These are phyloP conservation scores for Isichthys henryi DNA, from an alignment of 2,113 vertebrate genomes.

Conservation along the genomic window DNA sequence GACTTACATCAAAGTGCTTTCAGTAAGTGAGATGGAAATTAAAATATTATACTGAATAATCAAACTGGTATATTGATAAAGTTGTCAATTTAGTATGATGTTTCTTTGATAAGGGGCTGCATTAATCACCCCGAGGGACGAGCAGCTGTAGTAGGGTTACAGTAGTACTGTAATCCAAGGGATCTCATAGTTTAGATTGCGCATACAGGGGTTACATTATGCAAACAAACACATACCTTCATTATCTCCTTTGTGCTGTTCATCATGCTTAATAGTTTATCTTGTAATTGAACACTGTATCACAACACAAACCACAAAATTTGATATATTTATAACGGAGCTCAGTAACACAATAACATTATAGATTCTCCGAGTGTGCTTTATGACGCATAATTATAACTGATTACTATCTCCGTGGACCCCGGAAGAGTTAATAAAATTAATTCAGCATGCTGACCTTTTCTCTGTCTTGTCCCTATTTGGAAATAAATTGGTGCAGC, in stretches of 20 bases:
- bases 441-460: constrained; percentile 59
- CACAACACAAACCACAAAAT: not conserved
- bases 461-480: constrained; percentile 53
- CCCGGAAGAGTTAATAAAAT: constrained; percentile 56
- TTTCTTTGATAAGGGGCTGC: not conserved
- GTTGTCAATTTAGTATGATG: not conserved
- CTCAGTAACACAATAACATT: not conserved
- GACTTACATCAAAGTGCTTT: not conserved
- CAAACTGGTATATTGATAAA: not conserved
- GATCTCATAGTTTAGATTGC: not conserved
- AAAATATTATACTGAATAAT: not conserved
- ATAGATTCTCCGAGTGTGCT: constrained; percentile 9
- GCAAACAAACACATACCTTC: not conserved
- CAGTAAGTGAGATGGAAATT: not conserved
- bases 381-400: constrained; percentile 38
- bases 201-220: not conserved
- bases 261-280: not conserved
- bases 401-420: constrained; percentile 39
- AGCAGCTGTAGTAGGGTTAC: not conserved
- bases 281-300: not conserved
- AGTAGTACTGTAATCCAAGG: not conserved
- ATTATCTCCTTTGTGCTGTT: not conserved
- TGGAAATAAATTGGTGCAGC: constrained; percentile 70
- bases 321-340: not conserved
- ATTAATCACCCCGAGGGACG: not conserved